Conservation (phyloP, 2,113 vertebrate species). For the Sinocyclocheilus maitianheensis region DNA sequence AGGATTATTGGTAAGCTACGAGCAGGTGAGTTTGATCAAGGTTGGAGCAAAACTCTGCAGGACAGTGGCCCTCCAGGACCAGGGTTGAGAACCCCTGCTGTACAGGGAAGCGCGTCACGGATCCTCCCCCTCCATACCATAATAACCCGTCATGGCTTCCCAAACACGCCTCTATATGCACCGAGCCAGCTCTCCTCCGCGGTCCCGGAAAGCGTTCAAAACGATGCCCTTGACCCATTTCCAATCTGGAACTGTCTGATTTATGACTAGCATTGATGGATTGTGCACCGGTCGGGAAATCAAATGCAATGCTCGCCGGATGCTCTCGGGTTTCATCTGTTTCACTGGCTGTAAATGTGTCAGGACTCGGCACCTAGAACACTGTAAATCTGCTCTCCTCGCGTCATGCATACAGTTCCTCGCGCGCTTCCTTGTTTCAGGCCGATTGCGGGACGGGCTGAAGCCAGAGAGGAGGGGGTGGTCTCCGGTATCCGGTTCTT, state of each 20-base stretch:
- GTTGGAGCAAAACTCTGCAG: too few relatives aligned
- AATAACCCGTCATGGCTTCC: slow-evolving; percentile 43
- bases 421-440: slow-evolving; percentile 36
- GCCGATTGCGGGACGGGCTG: background rate
- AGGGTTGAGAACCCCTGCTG: background rate
- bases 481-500: slow-evolving; percentile 45
- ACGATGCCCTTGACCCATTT: background rate
- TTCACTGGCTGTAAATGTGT: background rate
- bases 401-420: slow-evolving; percentile 25
- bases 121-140: slow-evolving; percentile 46
- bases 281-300: background rate
- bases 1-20: too few relatives aligned
- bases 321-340: background rate
- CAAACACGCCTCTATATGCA: slow-evolving; percentile 23
- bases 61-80: too few relatives aligned
- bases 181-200: background rate
- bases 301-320: background rate
- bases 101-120: slow-evolving; percentile 19
- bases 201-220: background rate
- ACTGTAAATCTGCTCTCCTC: background rate
- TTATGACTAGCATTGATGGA: background rate
- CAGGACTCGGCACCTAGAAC: background rate
- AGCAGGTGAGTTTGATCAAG: too few relatives aligned
- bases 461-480: background rate
- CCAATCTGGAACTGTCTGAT: background rate